Base-by-base conservation (phyloP, 2,797 vertebrate species). In the Stomatorhinus walkeri region DNA sequence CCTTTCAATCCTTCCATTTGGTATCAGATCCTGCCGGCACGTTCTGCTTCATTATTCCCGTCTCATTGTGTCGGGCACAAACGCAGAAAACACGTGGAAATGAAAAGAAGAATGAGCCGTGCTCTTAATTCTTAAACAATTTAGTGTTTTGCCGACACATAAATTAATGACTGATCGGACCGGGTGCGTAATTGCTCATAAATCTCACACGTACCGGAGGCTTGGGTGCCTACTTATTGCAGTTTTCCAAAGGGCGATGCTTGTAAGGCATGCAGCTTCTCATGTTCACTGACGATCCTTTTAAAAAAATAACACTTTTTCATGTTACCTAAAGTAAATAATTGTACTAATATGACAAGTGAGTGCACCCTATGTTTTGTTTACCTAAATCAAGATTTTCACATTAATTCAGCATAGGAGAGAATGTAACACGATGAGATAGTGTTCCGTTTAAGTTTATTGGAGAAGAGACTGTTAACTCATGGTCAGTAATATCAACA, bases 81-180 rank as follows among this genome's bases (percentile, higher is more conserved):
- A n/a, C 9, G 89, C 89, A 89, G 59, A 89, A 90, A 91, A 83
- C 16, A 54, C 87, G 86, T 90, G 94, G 96, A 90, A 89, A 96
- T 96, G 94, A 95, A 94, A 95, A 95, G 96, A 96, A 95, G 95
- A 94, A 95, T 95, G 94, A 96, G 95, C 95, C 95, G 89, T 95
- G 93, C 93, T 94, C 94, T 96, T 97, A 97, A 97, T 97, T 96
- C 95, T 96, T 96, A 96, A 95, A 96, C 96, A 97, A 97, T 96
- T 96, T 96, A 95, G 95, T 94, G 96, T 96, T 96, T 97, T 96
- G 95, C 95, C 95, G 95, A 96, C 95, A 95, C 96, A 96, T 94
- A 94, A 97, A 97, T 95, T 97, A 97, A 96, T 97, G 97, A 97
- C 93, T 96, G 96, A 97, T 95, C 95, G 94, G 96, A 95, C 96